Conservation (phyloP, 1,140 invertebrate species). For the Leptinotarsa undecemlineata region DNA sequence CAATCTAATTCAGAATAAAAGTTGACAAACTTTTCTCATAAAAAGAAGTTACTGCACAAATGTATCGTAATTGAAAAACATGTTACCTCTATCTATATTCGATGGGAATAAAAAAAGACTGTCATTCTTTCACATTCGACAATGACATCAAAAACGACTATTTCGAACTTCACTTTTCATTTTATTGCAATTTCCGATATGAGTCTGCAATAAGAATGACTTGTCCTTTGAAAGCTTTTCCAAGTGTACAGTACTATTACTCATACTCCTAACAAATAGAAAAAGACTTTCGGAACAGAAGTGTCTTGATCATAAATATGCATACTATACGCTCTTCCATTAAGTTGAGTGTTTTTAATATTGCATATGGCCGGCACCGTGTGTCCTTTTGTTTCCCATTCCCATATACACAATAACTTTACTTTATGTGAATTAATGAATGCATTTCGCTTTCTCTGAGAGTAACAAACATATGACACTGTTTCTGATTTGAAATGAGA, state of each 20-base stretch:
- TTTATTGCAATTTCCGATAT: too few relatives aligned
- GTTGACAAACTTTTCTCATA: too few relatives aligned
- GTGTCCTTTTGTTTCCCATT: conserved; percentile 10
- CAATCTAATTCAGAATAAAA: too few relatives aligned
- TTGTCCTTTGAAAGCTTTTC: conserved; percentile 7
- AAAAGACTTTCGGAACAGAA: conserved; percentile 12
- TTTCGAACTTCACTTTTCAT: too few relatives aligned
- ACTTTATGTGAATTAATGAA: conserved; percentile 15
- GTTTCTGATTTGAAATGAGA: background rate
- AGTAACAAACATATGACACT: background rate
- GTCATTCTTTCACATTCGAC: too few relatives aligned
- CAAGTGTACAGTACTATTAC: conserved; percentile 13
- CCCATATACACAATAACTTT: conserved; percentile 11
- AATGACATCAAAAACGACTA: too few relatives aligned
- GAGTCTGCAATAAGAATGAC: background rate
- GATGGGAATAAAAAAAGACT: too few relatives aligned
- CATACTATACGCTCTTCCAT: conserved; percentile 16
- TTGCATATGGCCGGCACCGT: conserved; percentile 13
- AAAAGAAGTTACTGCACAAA: too few relatives aligned
- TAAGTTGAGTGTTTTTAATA: conserved; percentile 24
- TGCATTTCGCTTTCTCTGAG: background rate
- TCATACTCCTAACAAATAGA: conserved; percentile 16
- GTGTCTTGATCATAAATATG: conserved; percentile 23
- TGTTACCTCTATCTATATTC: too few relatives aligned
- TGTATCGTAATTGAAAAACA: too few relatives aligned